Evolutionary conservation across 2,888 invertebrate genomes (phyloP), one percentile per base, ranked within the genome.

Genomic region (Scaptomyza flava): DNA sequence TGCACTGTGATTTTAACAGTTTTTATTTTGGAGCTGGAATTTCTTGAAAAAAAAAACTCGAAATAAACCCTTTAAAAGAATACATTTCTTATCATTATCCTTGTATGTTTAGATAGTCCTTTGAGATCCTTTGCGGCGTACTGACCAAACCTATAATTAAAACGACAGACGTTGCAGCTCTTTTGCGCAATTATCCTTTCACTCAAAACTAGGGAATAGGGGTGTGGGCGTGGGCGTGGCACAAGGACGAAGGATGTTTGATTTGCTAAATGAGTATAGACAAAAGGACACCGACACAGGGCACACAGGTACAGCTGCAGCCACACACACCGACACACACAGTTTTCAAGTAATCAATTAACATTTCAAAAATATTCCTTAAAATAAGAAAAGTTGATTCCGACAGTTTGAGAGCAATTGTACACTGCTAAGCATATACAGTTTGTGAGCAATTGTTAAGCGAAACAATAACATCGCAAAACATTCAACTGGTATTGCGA

Each of bases 191-290:
- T 72, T 80, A 68, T 66, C 47, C 47, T 65, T 57, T 66, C 61
- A 57, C 56, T 50, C 12, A 41, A 38, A 38, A 7, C 11, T 12
- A 30, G 14, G 17, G n/a, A 27, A 47, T 20, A 8, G 12, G 45
- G 75, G 61, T 57, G 64, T 74, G 68, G 53, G 61, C 59, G 64
- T 74, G 68, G 53, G 46, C 46, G 50, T 68, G 67, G 65, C 77
- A 23, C 84, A 89, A 89, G 84, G 79, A 85, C 79, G 68, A 86
- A 89, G 86, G 81, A 81, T 90, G 81, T 89, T 90, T 89, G 88
- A 87, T 76, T 86, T 85, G 74, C 58, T 74, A 72, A 72, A 54
- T 52, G 43, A 17, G n/a, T 41, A 27, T 11, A 11, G 23, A 34
- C 27, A 27, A 8, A 3, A 14, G 30, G 3, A 51, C 3, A 31